These are phyloP conservation scores for Phalacrocorax carbo DNA, from an alignment of 2,113 vertebrate genomes.

Conservation along the genomic window DNA sequence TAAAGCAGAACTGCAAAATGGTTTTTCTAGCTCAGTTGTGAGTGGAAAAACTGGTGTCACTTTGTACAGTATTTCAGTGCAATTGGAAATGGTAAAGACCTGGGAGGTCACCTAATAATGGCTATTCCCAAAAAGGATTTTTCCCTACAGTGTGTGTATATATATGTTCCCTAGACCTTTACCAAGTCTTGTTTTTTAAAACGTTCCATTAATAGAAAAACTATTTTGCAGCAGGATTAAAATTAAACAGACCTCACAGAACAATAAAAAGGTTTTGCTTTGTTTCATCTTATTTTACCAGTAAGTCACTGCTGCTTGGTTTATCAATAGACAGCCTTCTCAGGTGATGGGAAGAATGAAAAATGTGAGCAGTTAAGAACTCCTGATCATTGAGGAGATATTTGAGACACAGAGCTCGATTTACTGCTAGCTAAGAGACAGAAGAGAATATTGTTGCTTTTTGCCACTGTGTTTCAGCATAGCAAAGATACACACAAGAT, in stretches of 20 bases:
- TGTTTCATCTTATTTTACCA: not conserved
- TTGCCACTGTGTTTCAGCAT: not conserved
- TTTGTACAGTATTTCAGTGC: too few relatives aligned
- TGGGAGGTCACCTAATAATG: too few relatives aligned
- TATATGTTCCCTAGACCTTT: too few relatives aligned
- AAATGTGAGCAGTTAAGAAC: slow-evolving; percentile 59
- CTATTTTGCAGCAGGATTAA: not conserved
- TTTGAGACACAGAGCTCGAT: slow-evolving; percentile 36
- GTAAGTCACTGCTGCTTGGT: not conserved
- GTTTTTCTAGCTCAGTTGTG: too few relatives aligned
- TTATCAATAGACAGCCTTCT: slow-evolving; percentile 28
- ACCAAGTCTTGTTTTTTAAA: too few relatives aligned
- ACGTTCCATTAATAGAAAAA: not conserved
- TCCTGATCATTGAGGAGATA: slow-evolving; percentile 58
- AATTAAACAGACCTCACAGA: not conserved
- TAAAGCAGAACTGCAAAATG: too few relatives aligned
- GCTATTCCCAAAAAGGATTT: too few relatives aligned
- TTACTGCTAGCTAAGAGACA: slow-evolving; percentile 23
- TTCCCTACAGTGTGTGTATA: too few relatives aligned
- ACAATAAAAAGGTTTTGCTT: not conserved
- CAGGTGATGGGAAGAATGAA: slow-evolving; percentile 52
- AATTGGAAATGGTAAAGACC: too few relatives aligned
- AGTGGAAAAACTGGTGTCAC: too few relatives aligned
- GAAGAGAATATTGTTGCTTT: not conserved
- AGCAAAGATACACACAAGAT: not conserved